A percentile compares a stretch with the other conserved stretches of the same genome.
Evolutionary conservation across 2,888 invertebrate species (phyloP).

Genomic region (Microctonus aethiopoides): DNA sequence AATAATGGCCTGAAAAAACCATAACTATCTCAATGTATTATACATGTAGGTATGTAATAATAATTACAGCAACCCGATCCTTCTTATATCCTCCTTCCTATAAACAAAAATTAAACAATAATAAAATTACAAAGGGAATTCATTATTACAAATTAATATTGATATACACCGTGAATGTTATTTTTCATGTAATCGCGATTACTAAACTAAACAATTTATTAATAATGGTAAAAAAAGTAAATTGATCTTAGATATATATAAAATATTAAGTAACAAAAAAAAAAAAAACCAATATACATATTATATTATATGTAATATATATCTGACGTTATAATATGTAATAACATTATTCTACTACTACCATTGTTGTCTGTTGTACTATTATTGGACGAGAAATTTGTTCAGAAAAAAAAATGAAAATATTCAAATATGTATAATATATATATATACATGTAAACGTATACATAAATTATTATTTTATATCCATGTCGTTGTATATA

Average conservation of each 20-base stretch:
- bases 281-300: slow-evolving; percentile 31
- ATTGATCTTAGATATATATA: slow-evolving; percentile 13
- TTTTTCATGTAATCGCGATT: slow-evolving; percentile 57
- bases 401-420: slow-evolving; percentile 40
- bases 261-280: slow-evolving; percentile 26
- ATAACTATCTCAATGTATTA: slow-evolving; percentile 59
- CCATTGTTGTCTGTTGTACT: slow-evolving; percentile 65
- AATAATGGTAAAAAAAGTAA: slow-evolving; percentile 22
- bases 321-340: slow-evolving; percentile 61
- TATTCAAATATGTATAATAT: slow-evolving; percentile 57
- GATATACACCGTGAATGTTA: slow-evolving; percentile 60
- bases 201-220: slow-evolving; percentile 48
- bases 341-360: slow-evolving; percentile 64
- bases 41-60: slow-evolving; percentile 50
- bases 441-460: too few relatives aligned
- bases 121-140: neutral
- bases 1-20: slow-evolving; percentile 54
- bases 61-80: neutral
- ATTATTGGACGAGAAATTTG: slow-evolving; percentile 49
- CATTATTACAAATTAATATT: slow-evolving; percentile 56
- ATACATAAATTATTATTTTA: slow-evolving; percentile 65
- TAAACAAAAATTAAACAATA: neutral
- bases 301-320: slow-evolving; percentile 45
- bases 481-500: slow-evolving; percentile 61
- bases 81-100: neutral